Percentiles rank a stretch among this genome's conserved stretches.
Conservation (phyloP, 2,888 invertebrate species). For the Agonum fuliginosum region DNA sequence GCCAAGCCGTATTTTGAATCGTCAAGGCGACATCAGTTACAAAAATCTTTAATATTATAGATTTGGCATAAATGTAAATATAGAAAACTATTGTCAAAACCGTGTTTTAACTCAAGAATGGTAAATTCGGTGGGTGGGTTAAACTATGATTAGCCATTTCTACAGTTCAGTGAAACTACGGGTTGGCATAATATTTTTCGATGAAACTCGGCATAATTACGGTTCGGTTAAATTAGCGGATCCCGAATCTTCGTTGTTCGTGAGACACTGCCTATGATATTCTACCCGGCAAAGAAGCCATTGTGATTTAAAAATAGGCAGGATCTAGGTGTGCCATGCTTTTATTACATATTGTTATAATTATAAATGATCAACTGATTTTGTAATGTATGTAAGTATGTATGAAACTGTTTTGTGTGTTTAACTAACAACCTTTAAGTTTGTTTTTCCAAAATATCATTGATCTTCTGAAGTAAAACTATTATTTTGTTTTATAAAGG, state of each 20-base stretch:
- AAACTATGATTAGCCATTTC: too few relatives aligned
- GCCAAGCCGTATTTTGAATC: too few relatives aligned
- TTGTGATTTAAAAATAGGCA: slow-evolving; percentile 64
- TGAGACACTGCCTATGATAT: slow-evolving; percentile 57
- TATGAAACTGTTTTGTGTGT: slow-evolving; percentile 45
- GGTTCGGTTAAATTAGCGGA: too few relatives aligned
- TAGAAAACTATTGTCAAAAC: too few relatives aligned
- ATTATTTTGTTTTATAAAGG: not conserved
- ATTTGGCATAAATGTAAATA: too few relatives aligned
- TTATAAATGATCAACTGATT: slow-evolving; percentile 30
- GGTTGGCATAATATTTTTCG: too few relatives aligned
- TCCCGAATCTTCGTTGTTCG: slow-evolving; percentile 1
- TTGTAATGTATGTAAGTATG: slow-evolving; percentile 50
- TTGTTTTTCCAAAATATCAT: slow-evolving; percentile 22
- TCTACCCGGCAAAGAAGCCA: slow-evolving; percentile 56
- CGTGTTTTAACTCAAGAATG: too few relatives aligned
- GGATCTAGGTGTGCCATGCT: slow-evolving; percentile 68
- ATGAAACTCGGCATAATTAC: too few relatives aligned
- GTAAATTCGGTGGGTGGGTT: too few relatives aligned
- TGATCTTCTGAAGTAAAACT: not conserved
- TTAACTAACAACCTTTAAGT: slow-evolving; percentile 19
- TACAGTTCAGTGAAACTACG: too few relatives aligned
- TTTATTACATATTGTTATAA: slow-evolving; percentile 61
- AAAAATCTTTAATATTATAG: too few relatives aligned
- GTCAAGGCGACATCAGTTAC: too few relatives aligned